A percentile compares a stretch with the other conserved stretches of the same genome.
Evolutionary conservation across 2,797 vertebrate genomes (phyloP).

Genomic region (Mycteria americana): DNA sequence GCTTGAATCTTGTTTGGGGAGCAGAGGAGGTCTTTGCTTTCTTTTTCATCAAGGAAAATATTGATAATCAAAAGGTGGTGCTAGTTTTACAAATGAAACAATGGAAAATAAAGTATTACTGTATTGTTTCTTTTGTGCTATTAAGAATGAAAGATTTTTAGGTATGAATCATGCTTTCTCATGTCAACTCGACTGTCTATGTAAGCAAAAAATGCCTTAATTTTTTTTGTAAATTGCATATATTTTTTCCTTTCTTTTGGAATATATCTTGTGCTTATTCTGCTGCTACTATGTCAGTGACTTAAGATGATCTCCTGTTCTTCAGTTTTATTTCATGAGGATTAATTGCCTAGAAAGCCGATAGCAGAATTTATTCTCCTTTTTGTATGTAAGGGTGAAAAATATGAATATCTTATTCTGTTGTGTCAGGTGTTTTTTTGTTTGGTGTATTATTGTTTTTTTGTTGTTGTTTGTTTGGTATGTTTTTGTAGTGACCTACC

Average conservation of each 20-base stretch:
- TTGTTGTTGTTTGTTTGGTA: neutral
- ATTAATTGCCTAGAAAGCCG: neutral
- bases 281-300: neutral
- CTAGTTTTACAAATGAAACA: neutral
- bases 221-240: neutral
- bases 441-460: neutral
- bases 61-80: neutral
- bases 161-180: neutral
- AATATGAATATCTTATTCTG: neutral
- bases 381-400: neutral
- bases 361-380: neutral
- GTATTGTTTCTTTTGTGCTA: neutral
- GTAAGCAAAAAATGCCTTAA: neutral
- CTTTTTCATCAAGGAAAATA: neutral
- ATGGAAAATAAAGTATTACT: neutral
- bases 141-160: neutral
- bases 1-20: neutral
- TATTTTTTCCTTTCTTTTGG: neutral
- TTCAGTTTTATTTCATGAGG: neutral
- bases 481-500: neutral
- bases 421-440: neutral
- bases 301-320: neutral
- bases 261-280: neutral
- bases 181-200: neutral
- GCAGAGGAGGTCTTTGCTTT: neutral